Percentiles rank a stretch among this genome's conserved stretches.
Conservation (phyloP, 2,113 vertebrate species). For the Tachuris rubrigastra region DNA sequence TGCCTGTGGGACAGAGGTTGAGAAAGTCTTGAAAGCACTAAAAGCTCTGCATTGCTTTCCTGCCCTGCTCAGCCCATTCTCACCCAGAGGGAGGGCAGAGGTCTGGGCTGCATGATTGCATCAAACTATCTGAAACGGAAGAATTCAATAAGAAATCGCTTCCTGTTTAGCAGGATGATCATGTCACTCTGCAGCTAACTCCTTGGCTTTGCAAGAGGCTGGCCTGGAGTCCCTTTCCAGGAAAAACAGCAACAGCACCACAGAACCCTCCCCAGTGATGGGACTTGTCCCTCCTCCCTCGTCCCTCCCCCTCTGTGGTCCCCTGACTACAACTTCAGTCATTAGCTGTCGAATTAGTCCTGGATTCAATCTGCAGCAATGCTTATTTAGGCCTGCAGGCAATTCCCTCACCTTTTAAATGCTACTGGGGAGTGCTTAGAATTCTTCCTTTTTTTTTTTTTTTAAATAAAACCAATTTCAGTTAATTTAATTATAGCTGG, state of each 20-base stretch:
- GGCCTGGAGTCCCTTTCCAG: background rate
- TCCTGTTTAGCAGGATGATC: background rate
- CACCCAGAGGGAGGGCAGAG: background rate
- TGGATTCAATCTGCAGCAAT: constrained; percentile 11
- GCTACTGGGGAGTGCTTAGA: background rate
- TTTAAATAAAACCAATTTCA: background rate
- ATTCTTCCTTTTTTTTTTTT: background rate
- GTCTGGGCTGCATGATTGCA: background rate
- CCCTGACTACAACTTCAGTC: background rate
- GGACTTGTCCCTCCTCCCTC: background rate
- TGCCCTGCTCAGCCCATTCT: background rate
- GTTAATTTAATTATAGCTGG: constrained; percentile 57
- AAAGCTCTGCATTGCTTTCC: background rate
- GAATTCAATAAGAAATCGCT: background rate
- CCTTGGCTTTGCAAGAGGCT: background rate
- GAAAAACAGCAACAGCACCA: background rate
- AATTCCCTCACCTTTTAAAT: constrained; percentile 45
- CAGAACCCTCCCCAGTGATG: background rate
- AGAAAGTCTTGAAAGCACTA: background rate
- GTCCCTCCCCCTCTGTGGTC: background rate
- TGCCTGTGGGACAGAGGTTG: background rate
- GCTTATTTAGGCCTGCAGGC: constrained; percentile 20
- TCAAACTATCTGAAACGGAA: background rate
- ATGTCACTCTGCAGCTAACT: background rate
- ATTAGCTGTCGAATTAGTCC: background rate